Conservation (phyloP, 2,113 vertebrate genomes). For the Arothron firmamentum region DNA sequence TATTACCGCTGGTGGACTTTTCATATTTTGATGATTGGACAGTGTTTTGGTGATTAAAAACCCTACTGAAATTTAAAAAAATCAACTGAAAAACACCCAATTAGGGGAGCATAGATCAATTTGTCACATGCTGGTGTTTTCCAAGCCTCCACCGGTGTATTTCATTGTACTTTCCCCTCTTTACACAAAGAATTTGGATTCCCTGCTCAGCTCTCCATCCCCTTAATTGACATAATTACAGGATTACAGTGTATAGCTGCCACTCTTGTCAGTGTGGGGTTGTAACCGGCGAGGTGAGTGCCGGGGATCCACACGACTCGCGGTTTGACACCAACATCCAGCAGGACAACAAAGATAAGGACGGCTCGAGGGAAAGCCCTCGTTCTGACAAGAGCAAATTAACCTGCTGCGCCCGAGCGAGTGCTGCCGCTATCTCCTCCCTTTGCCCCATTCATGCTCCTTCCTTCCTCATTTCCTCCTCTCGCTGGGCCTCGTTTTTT, state of each 20-base stretch:
- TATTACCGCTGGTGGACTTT: background rate
- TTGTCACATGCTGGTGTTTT: background rate
- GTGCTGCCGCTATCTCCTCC: conserved; percentile 38
- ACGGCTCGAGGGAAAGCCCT: conserved; percentile 62
- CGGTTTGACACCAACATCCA: conserved; percentile 65
- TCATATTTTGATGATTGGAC: conserved; percentile 20
- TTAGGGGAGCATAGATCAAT: background rate
- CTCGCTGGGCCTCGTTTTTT: conserved; percentile 8
- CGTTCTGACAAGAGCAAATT: conserved; percentile 70
- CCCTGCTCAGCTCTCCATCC: conserved; percentile 39
- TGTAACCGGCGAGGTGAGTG: conserved; percentile 45
- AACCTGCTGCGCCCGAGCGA: conserved; percentile 61
- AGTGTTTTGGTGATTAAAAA: too few relatives aligned
- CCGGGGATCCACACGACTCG: conserved; percentile 46
- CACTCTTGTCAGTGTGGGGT: conserved; percentile 56
- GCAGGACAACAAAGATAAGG: conserved; percentile 73
- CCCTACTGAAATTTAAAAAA: too few relatives aligned
- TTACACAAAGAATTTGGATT: conserved; percentile 41
- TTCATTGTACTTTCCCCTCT: conserved; percentile 22
- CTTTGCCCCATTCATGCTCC: conserved; percentile 36
- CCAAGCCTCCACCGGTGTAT: conserved; percentile 3
- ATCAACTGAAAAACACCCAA: background rate
- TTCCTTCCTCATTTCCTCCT: conserved; percentile 13
- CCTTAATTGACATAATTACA: conserved; percentile 73
- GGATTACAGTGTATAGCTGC: conserved; percentile 69